phyloP scores from a whole-genome alignment of 2,888 invertebrate genomes.

The Schizotus pectinicornis region DNA sequence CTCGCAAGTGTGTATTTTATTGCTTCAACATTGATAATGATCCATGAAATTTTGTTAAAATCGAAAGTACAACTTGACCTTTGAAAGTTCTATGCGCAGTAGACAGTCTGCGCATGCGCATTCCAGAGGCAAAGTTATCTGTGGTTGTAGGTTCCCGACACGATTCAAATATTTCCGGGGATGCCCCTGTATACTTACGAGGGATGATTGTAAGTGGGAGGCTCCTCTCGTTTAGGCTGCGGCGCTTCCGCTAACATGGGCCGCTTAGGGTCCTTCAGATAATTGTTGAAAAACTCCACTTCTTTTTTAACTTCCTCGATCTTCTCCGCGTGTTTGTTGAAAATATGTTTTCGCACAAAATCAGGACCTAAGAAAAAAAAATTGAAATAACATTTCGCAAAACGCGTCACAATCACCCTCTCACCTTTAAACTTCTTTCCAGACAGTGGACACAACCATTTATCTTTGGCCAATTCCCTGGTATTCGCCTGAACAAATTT shows the following conservation, averaged over 20 bases:
- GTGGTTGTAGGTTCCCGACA: too few relatives aligned
- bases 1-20: too few relatives aligned
- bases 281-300: constrained; percentile 98
- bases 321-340: constrained; percentile 96
- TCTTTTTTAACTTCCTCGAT: constrained; percentile 97
- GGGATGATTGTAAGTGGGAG: constrained; percentile 57
- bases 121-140: too few relatives aligned
- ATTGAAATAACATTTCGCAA: neutral
- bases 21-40: too few relatives aligned
- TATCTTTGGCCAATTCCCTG: constrained; percentile 95
- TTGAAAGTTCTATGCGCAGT: too few relatives aligned
- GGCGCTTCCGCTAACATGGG: constrained; percentile 90
- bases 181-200: constrained; percentile 52
- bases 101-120: too few relatives aligned
- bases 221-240: constrained; percentile 59
- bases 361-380: constrained; percentile 76
- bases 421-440: constrained; percentile 95
- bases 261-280: constrained; percentile 89
- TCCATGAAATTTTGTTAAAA: too few relatives aligned
- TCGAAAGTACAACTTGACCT: too few relatives aligned
- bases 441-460: constrained; percentile 97
- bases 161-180: too few relatives aligned
- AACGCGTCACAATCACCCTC: neutral
- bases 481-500: constrained; percentile 96
- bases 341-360: constrained; percentile 97